These are phyloP conservation scores for Emys orbicularis DNA, from an alignment of 2,797 vertebrate species.

Conservation along the genomic window DNA sequence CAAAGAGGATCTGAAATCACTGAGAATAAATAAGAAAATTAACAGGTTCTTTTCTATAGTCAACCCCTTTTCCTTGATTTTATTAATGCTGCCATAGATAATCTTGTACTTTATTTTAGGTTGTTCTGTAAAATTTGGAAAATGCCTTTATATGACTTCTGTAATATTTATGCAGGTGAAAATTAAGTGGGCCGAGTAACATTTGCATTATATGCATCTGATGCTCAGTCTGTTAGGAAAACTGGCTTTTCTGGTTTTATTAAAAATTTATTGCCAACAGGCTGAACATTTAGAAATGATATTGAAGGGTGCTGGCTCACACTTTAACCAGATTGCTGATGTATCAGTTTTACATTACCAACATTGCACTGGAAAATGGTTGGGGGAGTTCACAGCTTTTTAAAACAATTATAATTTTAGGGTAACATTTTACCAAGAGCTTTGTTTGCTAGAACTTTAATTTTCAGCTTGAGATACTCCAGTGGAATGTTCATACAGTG, in stretches of 20 bases:
- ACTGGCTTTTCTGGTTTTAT: background rate
- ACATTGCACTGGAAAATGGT: background rate
- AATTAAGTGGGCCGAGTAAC: background rate
- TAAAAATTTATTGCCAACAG: background rate
- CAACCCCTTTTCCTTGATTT: background rate
- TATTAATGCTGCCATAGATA: accelerated
- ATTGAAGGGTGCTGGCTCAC: background rate
- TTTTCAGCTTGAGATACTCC: background rate
- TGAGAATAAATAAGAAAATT: background rate
- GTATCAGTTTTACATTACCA: background rate
- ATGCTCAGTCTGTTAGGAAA: background rate
- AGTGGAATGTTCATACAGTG: background rate
- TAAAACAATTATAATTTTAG: background rate
- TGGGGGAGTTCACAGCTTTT: background rate
- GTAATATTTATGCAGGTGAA: background rate
- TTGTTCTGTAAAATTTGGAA: background rate
- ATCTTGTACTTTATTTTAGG: background rate
- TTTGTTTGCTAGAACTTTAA: background rate
- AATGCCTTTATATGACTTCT: background rate
- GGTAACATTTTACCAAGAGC: background rate
- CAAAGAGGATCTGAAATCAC: background rate
- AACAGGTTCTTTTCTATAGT: background rate
- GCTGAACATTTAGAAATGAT: background rate
- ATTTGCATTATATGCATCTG: background rate
- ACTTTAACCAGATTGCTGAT: background rate